These are phyloP conservation scores for Daptonema setosum DNA, from an alignment of 2,888 invertebrate genomes.

Conservation along the genomic window DNA sequence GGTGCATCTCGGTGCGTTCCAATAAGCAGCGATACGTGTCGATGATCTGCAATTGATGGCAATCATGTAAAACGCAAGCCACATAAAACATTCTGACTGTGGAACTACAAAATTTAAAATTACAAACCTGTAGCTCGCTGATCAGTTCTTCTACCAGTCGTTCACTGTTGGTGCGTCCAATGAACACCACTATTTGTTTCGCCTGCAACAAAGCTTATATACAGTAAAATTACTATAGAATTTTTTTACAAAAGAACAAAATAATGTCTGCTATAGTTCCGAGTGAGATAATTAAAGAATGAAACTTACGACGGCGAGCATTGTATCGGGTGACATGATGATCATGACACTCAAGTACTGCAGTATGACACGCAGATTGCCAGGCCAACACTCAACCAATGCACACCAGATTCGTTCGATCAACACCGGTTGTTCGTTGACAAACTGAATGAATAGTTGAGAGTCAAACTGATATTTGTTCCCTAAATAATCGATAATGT, in stretches of 20 bases:
- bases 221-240: conserved; percentile 7
- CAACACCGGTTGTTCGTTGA: conserved; percentile 80
- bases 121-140: conserved; percentile 56
- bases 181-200: conserved; percentile 73
- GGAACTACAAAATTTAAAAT: no score
- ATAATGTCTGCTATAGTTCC: no score
- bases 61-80: no score
- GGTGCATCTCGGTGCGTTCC: conserved; percentile 88
- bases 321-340: conserved; percentile 82
- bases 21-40: conserved; percentile 77
- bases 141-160: conserved; percentile 84
- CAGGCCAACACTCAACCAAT: conserved; percentile 80
- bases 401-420: conserved; percentile 89
- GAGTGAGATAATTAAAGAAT: no score
- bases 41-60: conserved; percentile 41
- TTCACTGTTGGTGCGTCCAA: conserved; percentile 74
- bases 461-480: no score
- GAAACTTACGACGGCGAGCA: conserved; percentile 55
- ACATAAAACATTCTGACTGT: no score
- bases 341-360: conserved; percentile 84
- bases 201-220: conserved; percentile 42
- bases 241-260: no score
- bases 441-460: conserved; percentile 57
- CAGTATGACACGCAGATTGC: conserved; percentile 84
- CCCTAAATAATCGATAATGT: no score